Conservation (phyloP, 2,113 vertebrate genomes). For the Osmerus mordax region DNA sequence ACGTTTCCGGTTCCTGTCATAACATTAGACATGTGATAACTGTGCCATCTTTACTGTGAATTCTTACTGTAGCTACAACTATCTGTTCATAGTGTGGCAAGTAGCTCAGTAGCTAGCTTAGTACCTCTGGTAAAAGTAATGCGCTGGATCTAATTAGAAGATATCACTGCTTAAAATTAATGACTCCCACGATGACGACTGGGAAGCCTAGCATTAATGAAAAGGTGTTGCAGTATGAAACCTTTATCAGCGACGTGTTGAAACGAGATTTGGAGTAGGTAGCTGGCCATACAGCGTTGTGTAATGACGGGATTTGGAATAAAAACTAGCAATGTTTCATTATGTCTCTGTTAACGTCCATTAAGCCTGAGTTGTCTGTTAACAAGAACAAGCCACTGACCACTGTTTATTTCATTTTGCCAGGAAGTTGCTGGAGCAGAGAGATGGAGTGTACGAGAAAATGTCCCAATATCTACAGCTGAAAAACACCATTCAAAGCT, state of each 20-base stretch:
- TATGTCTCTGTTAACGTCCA: neutral
- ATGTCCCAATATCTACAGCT: conserved; percentile 84
- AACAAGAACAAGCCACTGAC: neutral
- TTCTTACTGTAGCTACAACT: too few species aligned
- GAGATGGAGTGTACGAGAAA: conserved; percentile 85
- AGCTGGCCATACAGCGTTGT: neutral
- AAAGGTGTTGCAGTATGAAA: conserved; percentile 82
- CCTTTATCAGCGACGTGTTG: conserved; percentile 81
- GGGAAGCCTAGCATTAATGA: conserved; percentile 44
- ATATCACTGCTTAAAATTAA: neutral
- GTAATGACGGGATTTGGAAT: neutral
- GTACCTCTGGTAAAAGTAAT: too few species aligned
- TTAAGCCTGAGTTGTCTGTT: neutral
- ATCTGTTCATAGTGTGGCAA: too few species aligned
- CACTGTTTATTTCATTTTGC: neutral
- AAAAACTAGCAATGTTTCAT: neutral
- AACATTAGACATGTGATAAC: too few species aligned
- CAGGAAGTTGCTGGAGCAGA: conserved; percentile 83
- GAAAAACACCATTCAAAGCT: conserved; percentile 79
- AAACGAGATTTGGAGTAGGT: conserved; percentile 81
- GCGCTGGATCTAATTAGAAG: too few species aligned
- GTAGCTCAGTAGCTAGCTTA: too few species aligned
- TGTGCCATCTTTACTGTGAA: too few species aligned
- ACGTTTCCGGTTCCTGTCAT: too few species aligned
- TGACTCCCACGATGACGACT: conserved; percentile 38